Conservation (phyloP, 2,888 invertebrate genomes). For the Drosophila peninsularis region DNA sequence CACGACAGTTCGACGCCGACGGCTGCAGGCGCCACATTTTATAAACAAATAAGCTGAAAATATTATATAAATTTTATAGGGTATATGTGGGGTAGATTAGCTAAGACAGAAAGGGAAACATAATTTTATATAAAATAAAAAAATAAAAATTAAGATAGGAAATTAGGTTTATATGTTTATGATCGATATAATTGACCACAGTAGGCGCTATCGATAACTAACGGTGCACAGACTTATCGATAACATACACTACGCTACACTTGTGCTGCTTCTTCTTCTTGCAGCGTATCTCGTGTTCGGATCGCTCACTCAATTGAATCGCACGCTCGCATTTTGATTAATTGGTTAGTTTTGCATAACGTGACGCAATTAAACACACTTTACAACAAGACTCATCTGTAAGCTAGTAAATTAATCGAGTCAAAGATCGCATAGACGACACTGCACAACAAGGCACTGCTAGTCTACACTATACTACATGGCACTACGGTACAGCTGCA, state of each 20-base stretch:
- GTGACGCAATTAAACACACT: slow-evolving; percentile 51
- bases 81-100: not conserved
- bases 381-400: slow-evolving; percentile 47
- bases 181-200: too few species aligned
- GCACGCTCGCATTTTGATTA: slow-evolving; percentile 24
- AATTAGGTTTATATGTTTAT: too few species aligned
- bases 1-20: slow-evolving; percentile 52
- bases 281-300: slow-evolving; percentile 1
- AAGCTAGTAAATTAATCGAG: slow-evolving; percentile 44
- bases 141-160: too few species aligned
- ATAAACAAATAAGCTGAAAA: slow-evolving; percentile 34
- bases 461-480: not conserved
- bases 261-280: not conserved
- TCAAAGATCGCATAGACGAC: slow-evolving; percentile 10
- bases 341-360: slow-evolving; percentile 39
- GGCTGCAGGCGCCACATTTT: slow-evolving; percentile 54
- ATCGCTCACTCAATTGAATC: not conserved
- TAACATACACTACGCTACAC: not conserved
- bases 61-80: not conserved
- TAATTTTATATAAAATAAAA: not conserved
- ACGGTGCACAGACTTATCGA: not conserved
- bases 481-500: not conserved
- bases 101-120: not conserved
- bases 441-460: not conserved
- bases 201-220: not conserved